These are phyloP conservation scores for Craseonycteris thonglongyai DNA, from an alignment of 2,113 vertebrate species.

Conservation along the genomic window DNA sequence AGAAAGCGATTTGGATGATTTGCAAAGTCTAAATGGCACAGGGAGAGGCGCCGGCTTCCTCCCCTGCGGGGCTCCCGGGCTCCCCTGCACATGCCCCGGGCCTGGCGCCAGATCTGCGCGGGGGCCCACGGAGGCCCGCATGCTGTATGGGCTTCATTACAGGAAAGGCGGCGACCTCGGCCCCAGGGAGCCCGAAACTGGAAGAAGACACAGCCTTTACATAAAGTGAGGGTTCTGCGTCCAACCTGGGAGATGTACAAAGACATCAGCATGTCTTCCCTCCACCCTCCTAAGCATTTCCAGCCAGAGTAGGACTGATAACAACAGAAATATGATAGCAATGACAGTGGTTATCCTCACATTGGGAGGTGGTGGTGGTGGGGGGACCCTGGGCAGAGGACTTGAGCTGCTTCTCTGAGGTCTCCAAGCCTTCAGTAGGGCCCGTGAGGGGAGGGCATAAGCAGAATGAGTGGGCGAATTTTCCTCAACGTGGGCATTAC, in stretches of 20 bases:
- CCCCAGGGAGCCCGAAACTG: not conserved
- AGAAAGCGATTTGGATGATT: slow-evolving; percentile 19
- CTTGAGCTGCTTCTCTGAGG: not conserved
- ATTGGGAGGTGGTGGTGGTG: accelerated
- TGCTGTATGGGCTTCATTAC: slow-evolving; percentile 22
- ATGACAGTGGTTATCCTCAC: not conserved
- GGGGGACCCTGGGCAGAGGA: not conserved
- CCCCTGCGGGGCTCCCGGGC: not conserved
- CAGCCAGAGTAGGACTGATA: accelerated
- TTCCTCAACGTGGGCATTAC: accelerated
- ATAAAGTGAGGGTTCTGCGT: not conserved
- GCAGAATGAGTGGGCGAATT: not conserved
- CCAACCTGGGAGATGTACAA: not conserved
- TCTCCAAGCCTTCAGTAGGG: not conserved
- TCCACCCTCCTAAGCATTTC: not conserved
- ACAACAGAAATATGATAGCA: not conserved
- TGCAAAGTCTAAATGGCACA: not conserved
- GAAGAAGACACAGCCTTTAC: not conserved
- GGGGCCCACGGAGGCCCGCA: not conserved
- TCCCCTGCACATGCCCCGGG: not conserved
- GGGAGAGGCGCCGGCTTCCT: not conserved
- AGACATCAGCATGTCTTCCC: not conserved
- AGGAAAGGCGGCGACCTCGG: not conserved
- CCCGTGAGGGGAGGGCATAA: accelerated
- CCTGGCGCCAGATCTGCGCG: not conserved